These are phyloP conservation scores for Psittacula derbiana DNA, from an alignment of 2,797 vertebrate genomes.

Conservation along the genomic window DNA sequence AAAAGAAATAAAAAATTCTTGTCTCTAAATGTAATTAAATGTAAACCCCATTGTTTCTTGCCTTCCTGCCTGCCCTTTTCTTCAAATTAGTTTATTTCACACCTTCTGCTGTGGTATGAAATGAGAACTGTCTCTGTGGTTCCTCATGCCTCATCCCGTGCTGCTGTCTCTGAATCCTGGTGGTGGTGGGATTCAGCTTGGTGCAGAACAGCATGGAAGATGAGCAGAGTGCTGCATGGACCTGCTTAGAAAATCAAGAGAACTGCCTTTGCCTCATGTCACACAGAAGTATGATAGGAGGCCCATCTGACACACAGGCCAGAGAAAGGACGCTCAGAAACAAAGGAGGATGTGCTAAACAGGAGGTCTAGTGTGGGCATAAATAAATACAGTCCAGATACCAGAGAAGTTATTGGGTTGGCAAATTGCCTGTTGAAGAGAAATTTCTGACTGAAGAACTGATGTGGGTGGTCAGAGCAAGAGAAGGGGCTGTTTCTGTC, in stretches of 20 bases:
- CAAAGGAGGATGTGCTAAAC: rapidly evolving
- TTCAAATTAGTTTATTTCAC: background rate
- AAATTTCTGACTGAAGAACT: background rate
- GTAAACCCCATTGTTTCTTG: background rate
- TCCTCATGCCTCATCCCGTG: background rate
- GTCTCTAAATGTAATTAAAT: constrained; percentile 6
- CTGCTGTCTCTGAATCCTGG: background rate
- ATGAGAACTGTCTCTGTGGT: background rate
- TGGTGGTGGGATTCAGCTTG: background rate
- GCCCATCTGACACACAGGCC: background rate
- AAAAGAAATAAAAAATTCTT: background rate
- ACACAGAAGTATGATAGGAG: background rate
- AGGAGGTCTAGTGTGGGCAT: background rate
- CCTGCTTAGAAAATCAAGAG: background rate
- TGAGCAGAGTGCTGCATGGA: background rate
- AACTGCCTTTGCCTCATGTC: background rate
- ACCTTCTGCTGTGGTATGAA: background rate
- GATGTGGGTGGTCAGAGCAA: background rate
- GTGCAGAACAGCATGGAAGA: background rate
- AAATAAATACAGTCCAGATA: background rate
- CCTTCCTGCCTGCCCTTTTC: background rate
- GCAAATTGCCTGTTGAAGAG: background rate
- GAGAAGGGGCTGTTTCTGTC: background rate
- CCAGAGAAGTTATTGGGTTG: background rate
- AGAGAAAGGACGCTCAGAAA: background rate